Base-by-base conservation (phyloP, 2,113 vertebrate species). In the Pseudorhombus dupliciocellatus region DNA sequence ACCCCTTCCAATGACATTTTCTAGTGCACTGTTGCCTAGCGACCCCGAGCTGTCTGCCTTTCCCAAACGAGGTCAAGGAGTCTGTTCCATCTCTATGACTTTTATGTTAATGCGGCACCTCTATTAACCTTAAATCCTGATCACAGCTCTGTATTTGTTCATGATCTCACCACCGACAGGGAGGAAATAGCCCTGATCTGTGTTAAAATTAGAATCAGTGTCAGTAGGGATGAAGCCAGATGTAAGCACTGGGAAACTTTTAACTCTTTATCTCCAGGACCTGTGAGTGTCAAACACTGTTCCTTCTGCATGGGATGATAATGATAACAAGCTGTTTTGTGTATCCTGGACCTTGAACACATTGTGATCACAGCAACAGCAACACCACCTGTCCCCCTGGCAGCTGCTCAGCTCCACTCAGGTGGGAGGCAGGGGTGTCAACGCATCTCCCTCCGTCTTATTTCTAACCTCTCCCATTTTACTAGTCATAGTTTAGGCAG, bases 51-150 rank as follows among this genome's bases (percentile, higher is more conserved):
- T 26, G 65, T 84, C 88, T 80, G 71, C 69, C 59, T 74, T 75
- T 84, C 81, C 58, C 67, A 88, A 70, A 78, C 53, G 4, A 87
- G 89, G 84, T 90, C 80, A 88, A 76, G 63, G 46, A 61, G 75
- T 83, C 62, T 72, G 72, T 55, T 75, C 26, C 40, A 7, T 71
- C 46, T 57, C 30, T 16, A 37, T 53, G 42, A 51, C 42, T 70
- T 57, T 53, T 58, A 80, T 79, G 20, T 46, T 66, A 68, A 66
- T 74, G n/a, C 30, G 21, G 6, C 60, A 68, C 67, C 68, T 71
- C 44, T 60, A 42, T 76, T 63, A 74, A 34, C 65, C 51, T 66
- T 11, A 66, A 53, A 61, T 26, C 24, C 5, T 65, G 55, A 76
- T 59, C 20, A 57, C 24, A 73, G 22, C 61, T 65, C 48, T 28